Conservation (phyloP, 2,113 vertebrate genomes). For the Cochlearius cochlearius region DNA sequence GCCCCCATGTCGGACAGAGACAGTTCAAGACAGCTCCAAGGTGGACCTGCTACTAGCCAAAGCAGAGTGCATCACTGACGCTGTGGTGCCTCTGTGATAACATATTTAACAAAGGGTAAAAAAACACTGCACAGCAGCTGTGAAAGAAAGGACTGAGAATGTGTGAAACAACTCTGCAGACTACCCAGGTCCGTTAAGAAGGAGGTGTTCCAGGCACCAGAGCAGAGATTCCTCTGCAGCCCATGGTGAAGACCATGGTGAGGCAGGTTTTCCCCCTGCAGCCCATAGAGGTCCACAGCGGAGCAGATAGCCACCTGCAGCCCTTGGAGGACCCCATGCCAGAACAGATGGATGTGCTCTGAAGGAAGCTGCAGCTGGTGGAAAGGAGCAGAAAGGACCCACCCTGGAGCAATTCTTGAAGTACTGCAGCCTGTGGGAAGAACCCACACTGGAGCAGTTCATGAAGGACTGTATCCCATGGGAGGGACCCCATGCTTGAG, state of each 20-base stretch:
- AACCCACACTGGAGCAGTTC: fast-evolving
- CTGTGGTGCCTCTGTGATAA: neutral
- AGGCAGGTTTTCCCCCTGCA: neutral
- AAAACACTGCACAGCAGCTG: neutral
- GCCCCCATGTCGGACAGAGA: neutral
- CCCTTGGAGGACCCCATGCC: fast-evolving
- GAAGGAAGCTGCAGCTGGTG: neutral
- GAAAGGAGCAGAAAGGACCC: neutral
- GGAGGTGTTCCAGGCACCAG: fast-evolving
- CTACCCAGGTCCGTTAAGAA: neutral
- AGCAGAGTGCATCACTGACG: neutral
- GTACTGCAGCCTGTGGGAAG: neutral
- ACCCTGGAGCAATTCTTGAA: neutral
- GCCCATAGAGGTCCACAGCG: neutral
- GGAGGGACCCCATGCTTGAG: neutral
- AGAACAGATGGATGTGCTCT: neutral
- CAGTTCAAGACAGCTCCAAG: neutral
- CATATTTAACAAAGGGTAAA: neutral
- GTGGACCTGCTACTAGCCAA: neutral
- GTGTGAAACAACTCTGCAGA: neutral
- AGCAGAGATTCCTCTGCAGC: neutral
- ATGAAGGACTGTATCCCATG: neutral
- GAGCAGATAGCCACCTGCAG: neutral
- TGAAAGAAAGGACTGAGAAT: neutral
- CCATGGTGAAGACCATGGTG: neutral